These are phyloP conservation scores for Lemur catta DNA, from an alignment of 2,797 vertebrate species.

Conservation along the genomic window DNA sequence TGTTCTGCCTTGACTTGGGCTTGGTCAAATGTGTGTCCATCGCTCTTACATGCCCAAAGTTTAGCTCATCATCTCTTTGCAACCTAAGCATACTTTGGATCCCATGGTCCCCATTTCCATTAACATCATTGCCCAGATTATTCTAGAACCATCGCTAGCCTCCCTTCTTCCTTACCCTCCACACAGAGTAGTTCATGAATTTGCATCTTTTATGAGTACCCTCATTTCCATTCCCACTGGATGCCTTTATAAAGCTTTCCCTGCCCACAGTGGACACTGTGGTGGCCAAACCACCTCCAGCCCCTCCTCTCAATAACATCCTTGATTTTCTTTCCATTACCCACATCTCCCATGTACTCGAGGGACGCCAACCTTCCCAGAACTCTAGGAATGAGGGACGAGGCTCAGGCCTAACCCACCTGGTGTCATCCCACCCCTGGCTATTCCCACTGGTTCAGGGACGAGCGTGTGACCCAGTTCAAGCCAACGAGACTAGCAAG, in stretches of 20 bases:
- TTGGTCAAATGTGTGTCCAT: background rate
- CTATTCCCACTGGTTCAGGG: background rate
- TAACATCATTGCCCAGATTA: background rate
- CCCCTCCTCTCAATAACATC: rapidly evolving
- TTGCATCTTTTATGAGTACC: background rate
- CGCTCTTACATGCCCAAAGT: background rate
- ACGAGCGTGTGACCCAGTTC: background rate
- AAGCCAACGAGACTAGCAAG: background rate
- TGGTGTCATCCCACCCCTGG: background rate
- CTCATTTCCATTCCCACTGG: background rate
- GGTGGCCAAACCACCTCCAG: background rate
- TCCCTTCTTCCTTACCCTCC: background rate
- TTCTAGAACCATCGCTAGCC: background rate
- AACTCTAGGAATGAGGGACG: background rate
- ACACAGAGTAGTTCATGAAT: rapidly evolving
- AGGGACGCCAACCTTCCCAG: background rate
- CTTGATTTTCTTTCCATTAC: background rate
- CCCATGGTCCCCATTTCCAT: background rate
- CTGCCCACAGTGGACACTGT: rapidly evolving
- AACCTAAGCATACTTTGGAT: background rate
- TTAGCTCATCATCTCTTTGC: background rate
- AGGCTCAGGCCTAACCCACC: background rate
- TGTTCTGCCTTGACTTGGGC: background rate
- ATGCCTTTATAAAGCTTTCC: background rate
- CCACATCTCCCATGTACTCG: rapidly evolving